Evolutionary conservation across 2,888 invertebrate species (phyloP).

Genomic region (Harmothoe impar): DNA sequence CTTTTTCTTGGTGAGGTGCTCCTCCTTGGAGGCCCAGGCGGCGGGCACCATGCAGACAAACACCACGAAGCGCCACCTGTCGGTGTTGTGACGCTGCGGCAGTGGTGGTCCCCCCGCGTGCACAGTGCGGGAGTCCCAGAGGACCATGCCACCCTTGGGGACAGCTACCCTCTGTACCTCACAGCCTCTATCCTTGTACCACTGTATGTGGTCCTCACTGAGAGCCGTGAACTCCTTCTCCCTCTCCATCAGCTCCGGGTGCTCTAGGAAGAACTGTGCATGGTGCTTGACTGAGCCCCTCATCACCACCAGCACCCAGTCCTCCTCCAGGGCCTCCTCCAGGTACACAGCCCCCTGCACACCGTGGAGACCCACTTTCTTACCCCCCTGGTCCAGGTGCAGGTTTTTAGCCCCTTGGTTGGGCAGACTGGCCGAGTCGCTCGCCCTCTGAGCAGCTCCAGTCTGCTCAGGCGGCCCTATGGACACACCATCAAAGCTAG

Average conservation of each 20-base stretch:
- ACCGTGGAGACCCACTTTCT: conserved; percentile 76
- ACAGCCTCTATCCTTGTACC: conserved; percentile 73
- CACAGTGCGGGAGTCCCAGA: conserved; percentile 79
- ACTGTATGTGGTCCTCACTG: conserved; percentile 70
- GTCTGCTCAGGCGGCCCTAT: conserved; percentile 75
- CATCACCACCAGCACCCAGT: conserved; percentile 71
- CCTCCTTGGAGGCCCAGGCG: conserved; percentile 74
- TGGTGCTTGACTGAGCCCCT: conserved; percentile 72
- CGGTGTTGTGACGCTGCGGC: conserved; percentile 72
- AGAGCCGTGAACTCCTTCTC: conserved; percentile 69
- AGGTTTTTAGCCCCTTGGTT: conserved; percentile 72
- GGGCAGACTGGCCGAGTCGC: background rate
- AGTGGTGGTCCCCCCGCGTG: conserved; percentile 78
- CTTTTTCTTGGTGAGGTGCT: conserved; percentile 72
- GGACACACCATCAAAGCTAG: conserved; percentile 78
- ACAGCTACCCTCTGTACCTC: conserved; percentile 73
- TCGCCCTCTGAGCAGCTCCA: background rate
- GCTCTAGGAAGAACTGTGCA: conserved; percentile 66
- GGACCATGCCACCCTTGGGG: conserved; percentile 78
- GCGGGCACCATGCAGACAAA: conserved; percentile 79
- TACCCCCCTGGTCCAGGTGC: conserved; percentile 76
- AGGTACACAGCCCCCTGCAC: conserved; percentile 76
- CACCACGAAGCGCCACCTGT: conserved; percentile 77
- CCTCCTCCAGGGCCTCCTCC: conserved; percentile 73
- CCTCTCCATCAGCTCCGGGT: background rate